Evolutionary conservation across 30 jellyfish, hydroid and myxozoan species (phyloP), one percentile per base, ranked within the genome.

Genomic region (Cassiopea xamachana): DNA sequence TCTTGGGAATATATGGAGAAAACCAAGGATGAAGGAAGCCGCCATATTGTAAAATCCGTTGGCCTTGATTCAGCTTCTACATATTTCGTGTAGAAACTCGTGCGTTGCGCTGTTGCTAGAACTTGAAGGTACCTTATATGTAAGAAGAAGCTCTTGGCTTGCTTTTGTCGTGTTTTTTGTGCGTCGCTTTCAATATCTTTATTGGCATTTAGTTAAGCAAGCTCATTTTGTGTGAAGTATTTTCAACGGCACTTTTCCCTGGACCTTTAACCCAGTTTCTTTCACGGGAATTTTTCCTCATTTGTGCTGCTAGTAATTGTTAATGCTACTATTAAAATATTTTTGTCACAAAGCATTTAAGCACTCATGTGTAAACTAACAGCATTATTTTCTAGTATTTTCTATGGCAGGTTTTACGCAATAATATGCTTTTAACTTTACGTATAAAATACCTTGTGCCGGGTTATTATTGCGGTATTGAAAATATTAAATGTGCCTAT

Each of bases 141-240:
- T 16, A 5, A 14, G 19, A 27, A 16, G 15, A 67, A 67, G 4
- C 39, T 7, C 7, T 15, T 14, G 14, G 8, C 46, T 67, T 67
- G 76, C 76, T 67, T 67, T 67, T 67, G 76, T 67, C 76, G 76
- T 19, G 15, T 19, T 67, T 67, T 67, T 67, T 67, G 76, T 6
- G 8, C 2, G 19, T 19, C 27, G 8, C 2, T 67, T 67, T 55
- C 64, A 55, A 27, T 55, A 55, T 55, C 64, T 3, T 55, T 10
- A 6, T 55, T 27, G 39, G 39, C 39, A 10, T 55, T 55, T 55
- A 10, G 64, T 55, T 10, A 55, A 55, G 64, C 64, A 55, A 6
- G 64, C 64, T 55, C 10, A 27, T 27, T 27, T 27, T 27, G 39
- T 27, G 39, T 27, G 39, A 27, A 27, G 39, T 27, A 27, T 27